A percentile compares a stretch with the other conserved stretches of the same genome.
phyloP scores from a whole-genome alignment of 2,888 invertebrate species.

The Drosophila nigricruria region DNA sequence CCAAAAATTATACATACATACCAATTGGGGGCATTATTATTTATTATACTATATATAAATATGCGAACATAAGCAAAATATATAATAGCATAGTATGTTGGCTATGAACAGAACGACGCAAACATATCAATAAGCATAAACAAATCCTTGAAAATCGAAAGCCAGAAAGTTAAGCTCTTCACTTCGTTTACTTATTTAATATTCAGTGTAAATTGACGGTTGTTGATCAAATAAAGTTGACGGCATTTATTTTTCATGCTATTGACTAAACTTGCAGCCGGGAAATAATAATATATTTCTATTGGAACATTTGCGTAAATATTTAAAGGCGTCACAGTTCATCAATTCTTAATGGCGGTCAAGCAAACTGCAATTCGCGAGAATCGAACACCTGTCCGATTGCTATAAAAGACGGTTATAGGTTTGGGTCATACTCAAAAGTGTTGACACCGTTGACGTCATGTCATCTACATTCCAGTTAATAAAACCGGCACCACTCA shows the following conservation, averaged over 20 bases:
- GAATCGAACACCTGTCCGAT: slow-evolving; percentile 46
- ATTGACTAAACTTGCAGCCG: background rate
- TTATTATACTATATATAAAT: too few relatives aligned
- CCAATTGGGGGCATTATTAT: too few relatives aligned
- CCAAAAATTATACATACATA: too few relatives aligned
- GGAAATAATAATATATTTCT: background rate
- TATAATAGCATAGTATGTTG: too few relatives aligned
- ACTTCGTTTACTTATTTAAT: background rate
- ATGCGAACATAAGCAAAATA: too few relatives aligned
- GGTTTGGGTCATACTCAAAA: background rate
- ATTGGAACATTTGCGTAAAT: slow-evolving; percentile 10
- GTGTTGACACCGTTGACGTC: background rate
- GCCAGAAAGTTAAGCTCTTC: background rate
- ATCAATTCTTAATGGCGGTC: slow-evolving; percentile 32
- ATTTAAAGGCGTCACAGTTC: slow-evolving; percentile 6
- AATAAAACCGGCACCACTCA: slow-evolving; percentile 52
- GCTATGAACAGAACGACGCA: too few relatives aligned
- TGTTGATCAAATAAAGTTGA: background rate
- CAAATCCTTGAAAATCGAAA: too few relatives aligned
- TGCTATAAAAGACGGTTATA: slow-evolving; percentile 30
- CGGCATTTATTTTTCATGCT: background rate
- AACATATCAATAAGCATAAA: background rate
- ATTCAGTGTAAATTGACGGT: background rate
- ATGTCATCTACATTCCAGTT: slow-evolving; percentile 43
- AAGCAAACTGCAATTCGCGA: slow-evolving; percentile 15